These are phyloP conservation scores for Sternotherus odoratus DNA, from an alignment of 2,797 vertebrate species.

Conservation along the genomic window DNA sequence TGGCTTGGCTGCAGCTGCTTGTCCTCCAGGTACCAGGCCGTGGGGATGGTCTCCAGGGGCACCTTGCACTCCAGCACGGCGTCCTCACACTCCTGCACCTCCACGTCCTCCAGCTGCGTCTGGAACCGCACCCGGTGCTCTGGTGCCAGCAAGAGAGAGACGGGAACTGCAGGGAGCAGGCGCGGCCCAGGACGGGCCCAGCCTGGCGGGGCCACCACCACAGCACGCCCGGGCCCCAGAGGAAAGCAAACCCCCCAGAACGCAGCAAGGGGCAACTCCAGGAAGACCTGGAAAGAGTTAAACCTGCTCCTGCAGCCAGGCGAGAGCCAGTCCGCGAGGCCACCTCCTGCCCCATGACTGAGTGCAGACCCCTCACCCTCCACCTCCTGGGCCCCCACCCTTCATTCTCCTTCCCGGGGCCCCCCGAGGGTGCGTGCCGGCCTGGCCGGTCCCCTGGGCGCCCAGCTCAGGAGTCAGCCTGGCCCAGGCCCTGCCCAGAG, in stretches of 20 bases:
- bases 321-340: too few relatives aligned
- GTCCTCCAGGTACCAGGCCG: slow-evolving; percentile 97
- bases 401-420: not conserved
- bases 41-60: slow-evolving; percentile 92
- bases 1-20: slow-evolving; percentile 93
- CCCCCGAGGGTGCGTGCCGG: not conserved
- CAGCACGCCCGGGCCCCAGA: not conserved
- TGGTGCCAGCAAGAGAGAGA: slow-evolving; percentile 64
- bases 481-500: not conserved
- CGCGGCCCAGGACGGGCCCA: not conserved
- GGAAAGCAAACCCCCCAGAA: not conserved
- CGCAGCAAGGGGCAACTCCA: too few relatives aligned
- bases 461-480: too few relatives aligned
- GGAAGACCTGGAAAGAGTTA: not conserved
- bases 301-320: too few relatives aligned
- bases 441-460: too few relatives aligned
- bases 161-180: not conserved
- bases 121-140: slow-evolving; percentile 93
- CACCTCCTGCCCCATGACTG: not conserved
- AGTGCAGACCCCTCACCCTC: not conserved
- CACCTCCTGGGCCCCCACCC: not conserved
- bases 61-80: slow-evolving; percentile 97
- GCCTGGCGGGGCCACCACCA: not conserved
- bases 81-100: slow-evolving; percentile 92
- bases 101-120: slow-evolving; percentile 92